Percentiles rank a stretch among this genome's conserved stretches.
These are phyloP conservation scores for Willowsia nigromaculata DNA, from an alignment of 2,888 invertebrate species.

Conservation along the genomic window DNA sequence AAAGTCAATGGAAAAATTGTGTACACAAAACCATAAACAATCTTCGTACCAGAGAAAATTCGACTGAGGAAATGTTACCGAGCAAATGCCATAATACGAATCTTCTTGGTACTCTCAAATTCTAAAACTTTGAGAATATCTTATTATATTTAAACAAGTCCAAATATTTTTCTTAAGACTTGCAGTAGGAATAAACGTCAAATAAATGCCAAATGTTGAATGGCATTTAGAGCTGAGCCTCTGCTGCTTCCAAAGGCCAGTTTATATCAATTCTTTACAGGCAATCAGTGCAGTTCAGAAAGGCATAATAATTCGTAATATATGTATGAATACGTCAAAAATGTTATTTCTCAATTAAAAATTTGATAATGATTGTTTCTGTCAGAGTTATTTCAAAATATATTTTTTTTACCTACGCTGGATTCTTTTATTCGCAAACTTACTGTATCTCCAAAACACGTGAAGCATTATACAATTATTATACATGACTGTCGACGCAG, in stretches of 20 bases:
- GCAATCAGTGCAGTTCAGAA: neutral
- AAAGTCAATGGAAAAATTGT: slow-evolving; percentile 7
- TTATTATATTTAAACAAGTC: neutral
- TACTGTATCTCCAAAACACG: neutral
- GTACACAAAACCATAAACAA: neutral
- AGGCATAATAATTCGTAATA: neutral
- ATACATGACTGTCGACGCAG: neutral
- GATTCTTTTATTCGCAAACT: neutral
- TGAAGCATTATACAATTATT: neutral
- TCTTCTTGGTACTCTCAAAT: neutral
- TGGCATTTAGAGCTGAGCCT: neutral
- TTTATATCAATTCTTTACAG: too few species aligned
- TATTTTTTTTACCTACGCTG: neutral
- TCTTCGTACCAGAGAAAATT: too few species aligned
- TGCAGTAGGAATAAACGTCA: neutral
- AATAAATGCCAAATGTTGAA: neutral
- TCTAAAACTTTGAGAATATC: neutral
- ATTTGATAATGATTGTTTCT: neutral
- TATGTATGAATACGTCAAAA: neutral
- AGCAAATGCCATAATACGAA: neutral
- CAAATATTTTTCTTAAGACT: neutral
- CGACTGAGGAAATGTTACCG: too few species aligned
- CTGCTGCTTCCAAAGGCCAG: too few species aligned
- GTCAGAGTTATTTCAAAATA: neutral
- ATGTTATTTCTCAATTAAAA: slow-evolving; percentile 61